Conservation (phyloP, 2,888 invertebrate genomes). For the Ichneumon xanthorius region DNA sequence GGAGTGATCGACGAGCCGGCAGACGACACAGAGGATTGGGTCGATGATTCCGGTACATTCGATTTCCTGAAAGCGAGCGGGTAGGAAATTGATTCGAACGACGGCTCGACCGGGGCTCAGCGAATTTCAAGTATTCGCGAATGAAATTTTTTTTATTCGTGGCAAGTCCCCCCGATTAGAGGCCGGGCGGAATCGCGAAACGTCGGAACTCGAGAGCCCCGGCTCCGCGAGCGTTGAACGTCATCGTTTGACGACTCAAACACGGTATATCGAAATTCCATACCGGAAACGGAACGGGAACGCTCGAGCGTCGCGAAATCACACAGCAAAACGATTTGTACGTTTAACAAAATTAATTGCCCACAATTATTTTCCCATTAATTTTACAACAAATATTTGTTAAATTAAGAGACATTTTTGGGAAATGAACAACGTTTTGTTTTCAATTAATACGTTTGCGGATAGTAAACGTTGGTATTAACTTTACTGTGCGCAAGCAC, state of each 20-base stretch:
- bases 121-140: slow-evolving; percentile 57
- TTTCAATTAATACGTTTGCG: too few relatives aligned
- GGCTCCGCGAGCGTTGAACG: slow-evolving; percentile 4
- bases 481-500: too few relatives aligned
- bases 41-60: slow-evolving; percentile 73
- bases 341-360: too few relatives aligned
- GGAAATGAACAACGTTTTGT: too few relatives aligned
- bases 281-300: neutral
- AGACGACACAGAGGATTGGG: slow-evolving; percentile 57
- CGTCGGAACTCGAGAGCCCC: slow-evolving; percentile 22
- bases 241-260: slow-evolving; percentile 10
- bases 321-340: neutral
- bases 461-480: too few relatives aligned
- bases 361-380: too few relatives aligned
- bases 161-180: slow-evolving; percentile 25
- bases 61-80: slow-evolving; percentile 75
- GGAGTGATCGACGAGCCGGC: slow-evolving; percentile 68
- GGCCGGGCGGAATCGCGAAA: neutral
- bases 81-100: slow-evolving; percentile 74
- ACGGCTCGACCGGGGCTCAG: slow-evolving; percentile 49
- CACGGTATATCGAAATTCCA: slow-evolving; percentile 28
- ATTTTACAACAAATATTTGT: neutral
- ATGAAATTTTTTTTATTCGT: slow-evolving; percentile 51
- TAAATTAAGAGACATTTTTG: neutral
- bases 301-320: neutral